Base-by-base conservation (phyloP, 2,113 vertebrate species). In the Nematolebias whitei region DNA sequence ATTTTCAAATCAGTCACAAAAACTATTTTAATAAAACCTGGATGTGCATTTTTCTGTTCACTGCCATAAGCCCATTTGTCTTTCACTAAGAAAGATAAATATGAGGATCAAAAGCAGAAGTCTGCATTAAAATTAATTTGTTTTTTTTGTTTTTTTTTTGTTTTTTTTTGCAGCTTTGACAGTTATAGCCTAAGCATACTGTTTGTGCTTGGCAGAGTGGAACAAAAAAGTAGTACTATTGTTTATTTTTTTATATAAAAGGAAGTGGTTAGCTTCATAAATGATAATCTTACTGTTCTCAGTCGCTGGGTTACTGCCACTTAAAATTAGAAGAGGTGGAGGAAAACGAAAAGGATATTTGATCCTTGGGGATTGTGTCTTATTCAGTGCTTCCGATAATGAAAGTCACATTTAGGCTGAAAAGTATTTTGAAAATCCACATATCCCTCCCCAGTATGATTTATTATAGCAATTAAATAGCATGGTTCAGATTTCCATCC, bases 291-390 rank as follows among this genome's bases (percentile, higher is more conserved):
- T 18, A 44, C 32, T 61, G 60, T 18, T 2, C 12, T 51, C 3
- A 44, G 78, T 85, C 83, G 82, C 82, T 63, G 74, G 50, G 75
- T 71, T 79, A 79, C 81, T 12, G 3, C 69, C 74, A 61, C 68
- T 68, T 81, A 38, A 74, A 81, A 78, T 76, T 44, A 19, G 60
- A 65, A 26, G 62, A 19, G 55, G 19, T 51, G 38, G 12, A 59
- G 20, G 44, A 58, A 63, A 12, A 48, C 13, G 1, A 57, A 66
- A 16, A 54, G 35, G 52, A 57, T 55, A 48, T 83, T 59, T 66
- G 20, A 70, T 56, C 40, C 49, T 57, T n/a, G 5, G 23, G 50
- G 43, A 12, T 47, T 64, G 13, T 49, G 43, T 19, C 13, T 67
- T 9, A 48, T 38, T 74, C 22, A 43, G 12, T 51, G 35, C 15